Evolutionary conservation across 1,140 invertebrate genomes (phyloP), one percentile per base, ranked within the genome.

Genomic region (Heliconius melpomene): DNA sequence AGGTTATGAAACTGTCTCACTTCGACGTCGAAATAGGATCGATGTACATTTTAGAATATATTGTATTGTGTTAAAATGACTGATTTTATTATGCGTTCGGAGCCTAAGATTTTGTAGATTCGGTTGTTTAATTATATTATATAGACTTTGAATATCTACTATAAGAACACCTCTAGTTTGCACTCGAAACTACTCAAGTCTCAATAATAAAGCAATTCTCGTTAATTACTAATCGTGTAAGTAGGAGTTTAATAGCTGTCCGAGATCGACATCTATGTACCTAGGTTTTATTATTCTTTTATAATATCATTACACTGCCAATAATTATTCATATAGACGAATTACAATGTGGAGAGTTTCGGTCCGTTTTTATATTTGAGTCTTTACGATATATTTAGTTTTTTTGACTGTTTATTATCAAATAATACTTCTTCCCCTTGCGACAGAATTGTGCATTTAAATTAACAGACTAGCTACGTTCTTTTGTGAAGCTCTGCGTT

Each of bases 61-160:
- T 88, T 94, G 89, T 90, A 93, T 94, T 94, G 87, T 89, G 91
- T 94, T 94, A 91, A 94, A 95, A 94, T 94, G 94, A 95, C 94
- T 95, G 94, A 95, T 95, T 94, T 94, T 92, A 95, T 95, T 94
- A 94, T 91, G 90, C 89, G 92, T 94, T 94, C 91, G 90, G 91
- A 89, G 93, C 92, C 93, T 95, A 92, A 94, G 92, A 94, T 91
- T 92, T 90, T 91, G 88, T 91, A 93, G 89, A 89, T 89, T 93
- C 88, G 87, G 89, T 93, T 90, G 83, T 89, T 93, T 92, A 88
- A 91, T 89, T 89, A 88, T 91, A 91, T 89, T 89, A 88, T 91
- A 88, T 91, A 91, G 83, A 91, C 78, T 89, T 90, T 83, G 81
- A 90, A 87, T 91, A 90, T 87, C 88, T 89, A 91, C 83, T 89